A percentile compares a stretch with the other conserved stretches of the same genome.
phyloP scores from a whole-genome alignment of 2,888 invertebrate genomes.

The Plemyria rubiginata region DNA sequence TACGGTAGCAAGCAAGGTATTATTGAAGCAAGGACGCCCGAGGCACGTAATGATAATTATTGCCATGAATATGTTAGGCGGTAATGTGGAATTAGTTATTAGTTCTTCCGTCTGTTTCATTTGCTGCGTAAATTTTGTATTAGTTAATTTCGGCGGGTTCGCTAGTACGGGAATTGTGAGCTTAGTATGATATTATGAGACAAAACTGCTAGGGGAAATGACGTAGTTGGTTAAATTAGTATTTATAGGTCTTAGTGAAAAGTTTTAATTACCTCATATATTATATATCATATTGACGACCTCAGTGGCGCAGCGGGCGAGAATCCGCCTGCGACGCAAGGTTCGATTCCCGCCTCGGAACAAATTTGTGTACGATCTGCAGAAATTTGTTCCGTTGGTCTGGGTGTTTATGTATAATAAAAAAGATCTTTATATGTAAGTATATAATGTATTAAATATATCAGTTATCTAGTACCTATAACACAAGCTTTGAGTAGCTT shows the following conservation, averaged over 20 bases:
- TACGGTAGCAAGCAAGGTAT: background rate
- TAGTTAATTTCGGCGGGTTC: conserved; percentile 22
- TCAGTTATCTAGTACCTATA: no score
- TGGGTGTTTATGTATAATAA: no score
- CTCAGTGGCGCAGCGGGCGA: no score
- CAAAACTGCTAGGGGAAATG: background rate
- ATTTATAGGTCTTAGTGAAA: background rate
- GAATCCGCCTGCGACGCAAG: no score
- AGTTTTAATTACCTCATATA: no score
- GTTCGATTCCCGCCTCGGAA: no score
- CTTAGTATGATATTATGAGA: conserved; percentile 13
- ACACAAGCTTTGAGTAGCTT: no score
- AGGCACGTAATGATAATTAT: conserved; percentile 22
- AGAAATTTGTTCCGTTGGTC: no score
- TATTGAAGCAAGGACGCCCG: background rate
- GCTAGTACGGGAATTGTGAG: conserved; percentile 12
- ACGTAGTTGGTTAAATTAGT: background rate
- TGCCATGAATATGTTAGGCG: conserved; percentile 18
- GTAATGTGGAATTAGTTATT: conserved; percentile 18
- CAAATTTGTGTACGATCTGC: no score
- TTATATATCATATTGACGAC: no score
- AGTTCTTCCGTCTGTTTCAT: conserved; percentile 23
- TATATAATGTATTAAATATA: no score
- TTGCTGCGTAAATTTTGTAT: conserved; percentile 28
- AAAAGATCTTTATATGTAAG: no score